Base-by-base conservation (phyloP, 2,113 vertebrate genomes). In the Campylomormyrus tamandua region DNA sequence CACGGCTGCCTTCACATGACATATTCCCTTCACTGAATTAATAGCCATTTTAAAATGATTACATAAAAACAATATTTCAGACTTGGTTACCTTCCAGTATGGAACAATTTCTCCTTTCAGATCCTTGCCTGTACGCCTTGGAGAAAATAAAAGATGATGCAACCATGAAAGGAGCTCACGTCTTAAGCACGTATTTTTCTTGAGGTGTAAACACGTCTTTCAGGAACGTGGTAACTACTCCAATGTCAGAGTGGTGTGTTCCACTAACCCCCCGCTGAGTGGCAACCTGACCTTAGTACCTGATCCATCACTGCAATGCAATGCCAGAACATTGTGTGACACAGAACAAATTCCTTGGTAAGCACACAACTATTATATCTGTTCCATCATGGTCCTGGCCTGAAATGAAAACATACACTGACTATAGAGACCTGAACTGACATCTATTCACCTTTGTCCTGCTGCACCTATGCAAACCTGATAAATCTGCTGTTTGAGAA, bases 131-230 rank as follows among this genome's bases (percentile, higher is more conserved):
- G 21, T 48, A 48, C 13, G 13, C 27, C 11, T 70, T 83, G 48
- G 70, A 83, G 53, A 77, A 89, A 80, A 80, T 50, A 80, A 31
- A 66, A 24, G 39, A 39, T 89, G 77, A 46, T 45, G 53, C 66
- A 89, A 77, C 50, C 50, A 58, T 21, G 2, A 62, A 66, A 56
- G 4, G 50, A 58, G 74, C 89, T 31, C 66, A 62, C 15, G 35
- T 17, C 66, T 45, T 80, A 89, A 84, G 46, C 52, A 56, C 42
- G 2, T 39, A 85, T 90, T 86, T 66, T 49, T 90, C 89, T 86
- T 66, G 10, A 48, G 83, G 83, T 86, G 53, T 90, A 90, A 90
- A 66, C 56, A 66, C 62, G 89, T 52, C 83, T 86, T 66, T 86
- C 13, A 58, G 77, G 77, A 89, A 83, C 77, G 70, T 58, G 80